Evolutionary conservation across 2,888 invertebrate genomes (phyloP).

Genomic region (Eupelmus urozonus): DNA sequence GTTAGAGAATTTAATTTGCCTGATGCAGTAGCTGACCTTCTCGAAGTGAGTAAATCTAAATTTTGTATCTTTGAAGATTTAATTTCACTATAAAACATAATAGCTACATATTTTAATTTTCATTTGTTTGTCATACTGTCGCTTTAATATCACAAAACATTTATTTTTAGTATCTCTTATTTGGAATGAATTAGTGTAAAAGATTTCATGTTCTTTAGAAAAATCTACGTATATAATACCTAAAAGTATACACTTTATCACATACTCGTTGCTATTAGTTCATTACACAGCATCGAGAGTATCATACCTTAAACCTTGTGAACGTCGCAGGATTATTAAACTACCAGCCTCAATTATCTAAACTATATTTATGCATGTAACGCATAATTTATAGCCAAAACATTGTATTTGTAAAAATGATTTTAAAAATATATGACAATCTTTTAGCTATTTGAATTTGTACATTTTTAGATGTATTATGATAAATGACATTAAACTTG

Average conservation of each 20-base stretch:
- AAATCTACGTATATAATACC: slow-evolving; percentile 26
- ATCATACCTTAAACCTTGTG: not conserved
- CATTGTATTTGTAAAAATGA: too few species aligned
- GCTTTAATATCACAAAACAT: slow-evolving; percentile 45
- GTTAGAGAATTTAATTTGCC: slow-evolving; percentile 96
- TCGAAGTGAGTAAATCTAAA: slow-evolving; percentile 78
- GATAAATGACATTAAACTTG: too few species aligned
- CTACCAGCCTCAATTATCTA: too few species aligned
- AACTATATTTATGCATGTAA: too few species aligned
- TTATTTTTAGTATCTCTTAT: slow-evolving; percentile 8
- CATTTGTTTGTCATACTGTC: not conserved
- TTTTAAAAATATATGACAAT: too few species aligned
- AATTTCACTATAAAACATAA: slow-evolving; percentile 14
- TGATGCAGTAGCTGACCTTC: slow-evolving; percentile 89
- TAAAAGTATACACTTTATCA: slow-evolving; percentile 7
- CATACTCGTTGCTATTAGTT: not conserved
- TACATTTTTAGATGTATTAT: too few species aligned
- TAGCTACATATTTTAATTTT: slow-evolving; percentile 17
- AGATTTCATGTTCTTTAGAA: slow-evolving; percentile 16
- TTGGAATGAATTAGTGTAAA: slow-evolving; percentile 42
- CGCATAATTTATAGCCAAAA: too few species aligned
- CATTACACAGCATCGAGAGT: not conserved
- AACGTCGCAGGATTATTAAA: not conserved
- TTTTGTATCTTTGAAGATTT: slow-evolving; percentile 16
- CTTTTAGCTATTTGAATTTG: too few species aligned